Percentiles rank a stretch among this genome's conserved stretches.
These are phyloP conservation scores for Rhopalosiphum nymphaeae DNA, from an alignment of 2,888 invertebrate genomes.

Conservation along the genomic window DNA sequence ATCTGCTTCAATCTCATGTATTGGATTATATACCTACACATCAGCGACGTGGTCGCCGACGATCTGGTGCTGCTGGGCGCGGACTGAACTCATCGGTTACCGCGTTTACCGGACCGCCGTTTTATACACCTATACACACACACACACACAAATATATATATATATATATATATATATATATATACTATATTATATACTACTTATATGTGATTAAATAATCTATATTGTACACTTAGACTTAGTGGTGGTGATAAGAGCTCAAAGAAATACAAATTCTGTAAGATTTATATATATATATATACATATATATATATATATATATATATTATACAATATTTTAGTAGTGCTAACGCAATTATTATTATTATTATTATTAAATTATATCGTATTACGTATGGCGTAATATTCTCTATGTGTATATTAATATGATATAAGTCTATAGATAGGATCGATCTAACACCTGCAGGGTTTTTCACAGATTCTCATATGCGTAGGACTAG, in stretches of 20 bases:
- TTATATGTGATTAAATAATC: slow-evolving; percentile 14
- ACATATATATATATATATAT: not conserved
- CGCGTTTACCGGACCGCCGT: not conserved
- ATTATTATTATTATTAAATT: slow-evolving; percentile 33
- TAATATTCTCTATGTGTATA: slow-evolving; percentile 8
- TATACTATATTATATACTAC: not conserved
- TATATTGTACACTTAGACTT: slow-evolving; percentile 45
- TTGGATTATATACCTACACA: slow-evolving; percentile 97
- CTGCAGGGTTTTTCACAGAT: slow-evolving; percentile 62
- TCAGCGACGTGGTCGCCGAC: slow-evolving; percentile 94
- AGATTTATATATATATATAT: not conserved
- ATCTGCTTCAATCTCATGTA: slow-evolving; percentile 99
- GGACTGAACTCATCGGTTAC: slow-evolving; percentile 69
- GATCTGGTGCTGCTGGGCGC: slow-evolving; percentile 86
- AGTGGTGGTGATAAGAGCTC: slow-evolving; percentile 52
- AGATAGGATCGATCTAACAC: slow-evolving; percentile 58
- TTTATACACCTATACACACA: not conserved
- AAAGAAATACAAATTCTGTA: slow-evolving; percentile 50
- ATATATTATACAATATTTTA: slow-evolving; percentile 3
- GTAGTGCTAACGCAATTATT: slow-evolving; percentile 48
- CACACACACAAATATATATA: too few species aligned
- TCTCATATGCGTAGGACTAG: slow-evolving; percentile 51
- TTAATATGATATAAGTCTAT: slow-evolving; percentile 24
- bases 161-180: not conserved
- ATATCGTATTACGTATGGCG: not conserved